phyloP scores from a whole-genome alignment of 2,888 invertebrate genomes.

The Parnassius mnemosyne region DNA sequence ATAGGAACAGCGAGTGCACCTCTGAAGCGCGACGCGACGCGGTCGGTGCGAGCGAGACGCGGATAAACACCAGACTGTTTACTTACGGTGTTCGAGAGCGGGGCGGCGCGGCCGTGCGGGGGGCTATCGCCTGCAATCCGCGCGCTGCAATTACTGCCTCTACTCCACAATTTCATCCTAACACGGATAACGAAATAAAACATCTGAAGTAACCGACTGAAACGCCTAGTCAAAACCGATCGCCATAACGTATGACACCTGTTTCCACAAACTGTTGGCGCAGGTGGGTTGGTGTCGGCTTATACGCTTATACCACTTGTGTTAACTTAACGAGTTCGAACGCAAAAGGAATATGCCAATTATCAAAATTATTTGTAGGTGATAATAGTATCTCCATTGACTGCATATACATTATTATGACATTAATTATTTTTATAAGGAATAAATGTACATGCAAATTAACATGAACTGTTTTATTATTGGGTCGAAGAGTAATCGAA shows the following conservation, averaged over 20 bases:
- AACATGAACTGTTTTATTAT: slow-evolving; percentile 9
- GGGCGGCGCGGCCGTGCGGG: slow-evolving; percentile 63
- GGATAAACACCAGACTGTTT: slow-evolving; percentile 81
- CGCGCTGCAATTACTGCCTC: slow-evolving; percentile 76
- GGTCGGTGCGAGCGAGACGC: slow-evolving; percentile 80
- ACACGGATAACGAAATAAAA: slow-evolving; percentile 43
- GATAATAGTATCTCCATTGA: no score
- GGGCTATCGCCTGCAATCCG: slow-evolving; percentile 75
- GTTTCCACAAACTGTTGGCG: background rate
- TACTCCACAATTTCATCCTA: slow-evolving; percentile 68
- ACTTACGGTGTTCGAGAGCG: slow-evolving; percentile 78
- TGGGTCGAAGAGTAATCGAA: slow-evolving; percentile 20
- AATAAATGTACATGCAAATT: slow-evolving; percentile 1
- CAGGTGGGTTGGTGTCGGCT: no score
- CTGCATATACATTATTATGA: no score
- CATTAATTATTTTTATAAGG: background rate
- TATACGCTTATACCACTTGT: no score
- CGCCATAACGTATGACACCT: slow-evolving; percentile 14
- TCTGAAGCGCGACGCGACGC: slow-evolving; percentile 78
- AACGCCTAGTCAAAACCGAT: slow-evolving; percentile 11
- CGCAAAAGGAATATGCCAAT: no score
- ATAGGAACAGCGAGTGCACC: slow-evolving; percentile 81
- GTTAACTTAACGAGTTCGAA: no score
- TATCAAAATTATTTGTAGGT: no score
- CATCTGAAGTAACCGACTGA: slow-evolving; percentile 22